Evolutionary conservation across 1,140 invertebrate genomes (phyloP).

Genomic region (Hycleus phaleratus): DNA sequence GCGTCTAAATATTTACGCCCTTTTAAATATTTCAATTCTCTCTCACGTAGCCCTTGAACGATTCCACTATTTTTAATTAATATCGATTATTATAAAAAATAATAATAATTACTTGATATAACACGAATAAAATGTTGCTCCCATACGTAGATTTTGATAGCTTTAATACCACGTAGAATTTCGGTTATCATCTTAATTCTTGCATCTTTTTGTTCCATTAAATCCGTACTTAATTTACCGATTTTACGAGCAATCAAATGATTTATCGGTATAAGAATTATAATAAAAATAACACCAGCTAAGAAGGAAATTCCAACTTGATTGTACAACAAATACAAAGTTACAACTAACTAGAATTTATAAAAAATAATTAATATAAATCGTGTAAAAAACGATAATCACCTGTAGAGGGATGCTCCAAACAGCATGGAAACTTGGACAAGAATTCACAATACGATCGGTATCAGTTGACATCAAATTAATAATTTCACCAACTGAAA

Average conservation of each 20-base stretch:
- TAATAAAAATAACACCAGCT: conserved; percentile 77
- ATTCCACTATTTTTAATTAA: not conserved
- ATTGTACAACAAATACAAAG: conserved; percentile 71
- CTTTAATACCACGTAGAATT: conserved; percentile 76
- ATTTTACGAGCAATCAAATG: conserved; percentile 85
- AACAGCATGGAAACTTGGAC: conserved; percentile 89
- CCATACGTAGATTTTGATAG: conserved; percentile 91
- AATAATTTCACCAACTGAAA: conserved; percentile 79
- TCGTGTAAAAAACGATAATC: conserved; percentile 25
- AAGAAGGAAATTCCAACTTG: conserved; percentile 90
- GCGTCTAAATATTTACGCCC: conserved; percentile 95
- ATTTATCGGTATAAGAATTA: conserved; percentile 93
- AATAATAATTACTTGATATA: conserved; percentile 39
- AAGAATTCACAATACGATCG: conserved; percentile 91
- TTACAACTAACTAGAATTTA: conserved; percentile 65
- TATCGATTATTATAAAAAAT: not conserved
- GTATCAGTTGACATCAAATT: conserved; percentile 97
- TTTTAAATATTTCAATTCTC: conserved; percentile 70
- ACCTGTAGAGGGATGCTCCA: conserved; percentile 96
- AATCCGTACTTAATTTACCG: conserved; percentile 70
- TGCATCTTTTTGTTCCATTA: conserved; percentile 89
- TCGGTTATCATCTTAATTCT: conserved; percentile 86
- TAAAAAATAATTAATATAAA: conserved; percentile 1
- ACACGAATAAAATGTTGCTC: conserved; percentile 72
- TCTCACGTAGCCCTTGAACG: conserved; percentile 50